These are phyloP conservation scores for Ictidomys tridecemlineatus DNA, from an alignment of 2,113 vertebrate genomes.

Conservation along the genomic window DNA sequence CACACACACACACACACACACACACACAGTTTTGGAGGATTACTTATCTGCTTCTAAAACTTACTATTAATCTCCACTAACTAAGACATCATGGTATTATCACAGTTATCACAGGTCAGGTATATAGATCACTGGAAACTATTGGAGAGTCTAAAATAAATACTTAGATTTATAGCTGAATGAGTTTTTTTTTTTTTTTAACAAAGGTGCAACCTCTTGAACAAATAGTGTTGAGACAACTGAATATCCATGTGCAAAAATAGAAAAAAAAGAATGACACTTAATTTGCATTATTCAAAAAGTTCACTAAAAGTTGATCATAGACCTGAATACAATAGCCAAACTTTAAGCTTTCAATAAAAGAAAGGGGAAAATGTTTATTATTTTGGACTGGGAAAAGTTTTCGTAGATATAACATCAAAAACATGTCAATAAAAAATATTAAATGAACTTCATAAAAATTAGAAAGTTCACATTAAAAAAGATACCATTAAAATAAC, in stretches of 20 bases:
- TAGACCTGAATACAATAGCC: not conserved
- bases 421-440: not conserved
- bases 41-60: not conserved
- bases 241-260: not conserved
- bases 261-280: not conserved
- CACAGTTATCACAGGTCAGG: not conserved
- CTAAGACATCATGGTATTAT: not conserved
- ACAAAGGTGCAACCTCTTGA: not conserved
- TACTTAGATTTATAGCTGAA: not conserved
- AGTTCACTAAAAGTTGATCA: not conserved
- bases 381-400: not conserved
- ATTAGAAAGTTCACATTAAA: not conserved
- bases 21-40: not conserved
- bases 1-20: no score
- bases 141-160: not conserved
- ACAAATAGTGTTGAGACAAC: no score
- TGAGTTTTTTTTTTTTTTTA: not conserved
- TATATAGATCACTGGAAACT: not conserved
- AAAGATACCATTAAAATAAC: not conserved
- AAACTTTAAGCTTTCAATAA: not conserved
- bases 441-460: not conserved
- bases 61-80: not conserved
- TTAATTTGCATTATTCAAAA: not conserved
- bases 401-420: not conserved
- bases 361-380: not conserved